Evolutionary conservation across 2,888 invertebrate species (phyloP).

Genomic region (Galeopsomyia nigrocyanea): DNA sequence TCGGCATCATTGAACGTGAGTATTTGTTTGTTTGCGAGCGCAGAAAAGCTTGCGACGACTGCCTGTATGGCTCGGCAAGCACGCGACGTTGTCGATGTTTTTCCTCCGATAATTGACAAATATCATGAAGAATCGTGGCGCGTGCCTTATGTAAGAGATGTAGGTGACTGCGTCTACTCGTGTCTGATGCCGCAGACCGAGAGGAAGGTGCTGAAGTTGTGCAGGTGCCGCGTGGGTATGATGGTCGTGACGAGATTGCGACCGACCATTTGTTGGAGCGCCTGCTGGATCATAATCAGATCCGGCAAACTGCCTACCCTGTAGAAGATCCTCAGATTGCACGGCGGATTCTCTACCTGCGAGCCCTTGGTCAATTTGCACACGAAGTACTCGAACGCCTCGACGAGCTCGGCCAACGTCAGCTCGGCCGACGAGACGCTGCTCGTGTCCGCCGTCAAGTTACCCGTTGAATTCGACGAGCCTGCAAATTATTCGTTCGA

Average conservation of each 20-base stretch:
- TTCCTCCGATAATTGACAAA: constrained; percentile 39
- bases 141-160: not conserved
- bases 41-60: constrained; percentile 4
- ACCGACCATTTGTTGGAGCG: constrained; percentile 62
- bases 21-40: not conserved
- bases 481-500: constrained; percentile 51
- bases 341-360: constrained; percentile 72
- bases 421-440: constrained; percentile 65
- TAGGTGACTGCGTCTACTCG: constrained; percentile 68
- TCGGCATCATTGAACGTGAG: too few relatives aligned
- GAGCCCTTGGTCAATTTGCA: constrained; percentile 73
- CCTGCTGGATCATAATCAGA: constrained; percentile 64
- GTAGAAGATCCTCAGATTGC: constrained; percentile 83
- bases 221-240: constrained; percentile 84
- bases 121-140: constrained; percentile 21
- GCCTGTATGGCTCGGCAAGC: constrained; percentile 29
- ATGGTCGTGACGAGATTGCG: constrained; percentile 78
- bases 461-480: constrained; percentile 66
- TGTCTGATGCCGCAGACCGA: constrained; percentile 87
- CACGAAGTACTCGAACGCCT: constrained; percentile 73
- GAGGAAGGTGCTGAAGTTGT: constrained; percentile 85
- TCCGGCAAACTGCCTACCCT: constrained; percentile 75
- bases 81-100: constrained; percentile 3
- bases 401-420: constrained; percentile 70
- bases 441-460: constrained; percentile 62